Percentiles rank a stretch among this genome's conserved stretches.
Conservation (phyloP, 2,113 vertebrate genomes). For the Colinus virginianus region DNA sequence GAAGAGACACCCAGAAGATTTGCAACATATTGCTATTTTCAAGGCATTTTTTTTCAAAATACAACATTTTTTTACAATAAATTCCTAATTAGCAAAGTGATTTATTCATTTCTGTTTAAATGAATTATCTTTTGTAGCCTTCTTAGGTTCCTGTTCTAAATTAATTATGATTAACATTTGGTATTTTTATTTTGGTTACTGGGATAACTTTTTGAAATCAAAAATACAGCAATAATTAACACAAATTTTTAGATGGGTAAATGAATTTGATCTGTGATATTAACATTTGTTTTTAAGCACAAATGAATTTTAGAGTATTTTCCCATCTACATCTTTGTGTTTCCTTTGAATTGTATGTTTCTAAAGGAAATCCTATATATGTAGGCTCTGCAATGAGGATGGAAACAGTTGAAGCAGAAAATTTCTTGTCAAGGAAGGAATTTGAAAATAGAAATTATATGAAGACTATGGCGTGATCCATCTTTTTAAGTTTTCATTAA, state of each 20-base stretch:
- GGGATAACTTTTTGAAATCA: conserved; percentile 21
- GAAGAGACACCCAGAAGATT: too few relatives aligned
- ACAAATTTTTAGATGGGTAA: background rate
- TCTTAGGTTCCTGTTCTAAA: conserved; percentile 25
- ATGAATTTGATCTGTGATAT: background rate
- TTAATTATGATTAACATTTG: conserved; percentile 36
- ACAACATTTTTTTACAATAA: conserved; percentile 21
- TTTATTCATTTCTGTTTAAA: conserved; percentile 31
- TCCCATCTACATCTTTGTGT: background rate
- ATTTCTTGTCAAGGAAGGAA: background rate
- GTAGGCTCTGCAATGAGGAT: background rate
- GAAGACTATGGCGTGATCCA: background rate
- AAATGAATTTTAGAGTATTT: background rate
- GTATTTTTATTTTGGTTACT: conserved; percentile 59
- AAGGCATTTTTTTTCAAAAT: conserved; percentile 7
- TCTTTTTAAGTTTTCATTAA: background rate
- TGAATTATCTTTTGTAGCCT: conserved; percentile 32
- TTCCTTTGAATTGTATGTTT: background rate
- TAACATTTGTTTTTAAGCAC: background rate
- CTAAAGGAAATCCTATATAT: background rate
- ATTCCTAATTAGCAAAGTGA: conserved; percentile 12
- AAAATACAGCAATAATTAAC: conserved; percentile 10
- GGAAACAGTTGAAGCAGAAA: background rate
- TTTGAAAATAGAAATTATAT: background rate
- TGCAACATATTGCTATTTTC: background rate